Base-by-base conservation (phyloP, 23 tunicate genomes). In the Diplosoma virens region DNA sequence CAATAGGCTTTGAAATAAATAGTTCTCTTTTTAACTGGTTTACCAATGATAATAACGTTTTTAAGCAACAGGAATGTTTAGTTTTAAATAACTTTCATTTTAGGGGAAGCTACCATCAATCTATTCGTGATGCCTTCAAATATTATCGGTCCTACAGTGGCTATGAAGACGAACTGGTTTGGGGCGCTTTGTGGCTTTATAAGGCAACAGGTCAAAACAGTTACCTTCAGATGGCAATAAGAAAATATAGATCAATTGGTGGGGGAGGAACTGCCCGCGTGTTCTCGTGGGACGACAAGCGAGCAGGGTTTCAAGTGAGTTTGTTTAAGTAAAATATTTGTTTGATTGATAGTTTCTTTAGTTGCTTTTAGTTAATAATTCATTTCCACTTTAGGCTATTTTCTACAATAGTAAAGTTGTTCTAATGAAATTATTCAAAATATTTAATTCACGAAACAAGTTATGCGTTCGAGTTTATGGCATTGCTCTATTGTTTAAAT, bases 121-220 rank as follows among this genome's bases (percentile, higher is more conserved):
- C 97, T 1, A 84, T 90, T 17, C 77, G 82, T 5, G 82, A 74
- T 32, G 97, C 74, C 7, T 22, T 23, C 25, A 77, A 69, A 11
- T 90, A 53, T 54, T 90, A 90, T 55, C 77, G 86, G 22, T 90
- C 97, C 0, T 90, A 64, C 82, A 93, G 89, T 74, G 99, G 95
- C 37, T 94, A 73, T 86, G 67, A 88, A 32, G 99, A 94, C 58
- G 99, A 94, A 81, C 37, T 94, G 58, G 84, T 89, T 16, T 94
- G 99, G 99, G 95, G 95, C 18, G 90, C 95, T 31, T 59, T 85
- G 70, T 94, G 99, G 99, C 46, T 94, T 26, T 78, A 82, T 71
- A 73, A 77, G 31, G 99, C 99, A 3, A 87, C 99, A 20, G 64
- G 66, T 18, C 35, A 78, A 0, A 37, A 68, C 32, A 64, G 60